Evolutionary conservation across 2,797 vertebrate genomes (phyloP).

Genomic region (Decapterus maruadsi): DNA sequence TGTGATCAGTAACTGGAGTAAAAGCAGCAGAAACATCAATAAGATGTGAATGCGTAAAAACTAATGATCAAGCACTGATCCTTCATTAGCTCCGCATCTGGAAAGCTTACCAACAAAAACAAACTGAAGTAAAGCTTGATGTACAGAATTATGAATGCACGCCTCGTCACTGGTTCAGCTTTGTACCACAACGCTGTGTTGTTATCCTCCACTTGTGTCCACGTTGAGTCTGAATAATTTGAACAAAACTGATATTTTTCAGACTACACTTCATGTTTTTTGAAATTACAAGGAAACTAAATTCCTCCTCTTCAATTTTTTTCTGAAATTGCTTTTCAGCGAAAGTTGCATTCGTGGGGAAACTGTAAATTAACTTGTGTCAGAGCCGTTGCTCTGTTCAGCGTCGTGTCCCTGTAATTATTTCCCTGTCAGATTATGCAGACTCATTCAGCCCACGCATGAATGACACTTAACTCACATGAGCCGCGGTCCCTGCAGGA

Average conservation of each 20-base stretch:
- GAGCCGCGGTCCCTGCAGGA: not conserved
- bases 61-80: too few species aligned
- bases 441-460: not conserved
- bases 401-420: not conserved
- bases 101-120: too few species aligned
- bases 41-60: too few species aligned
- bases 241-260: not conserved
- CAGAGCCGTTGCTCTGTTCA: not conserved
- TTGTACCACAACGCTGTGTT: too few species aligned
- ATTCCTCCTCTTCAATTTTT: not conserved
- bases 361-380: not conserved
- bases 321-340: constrained; percentile 1
- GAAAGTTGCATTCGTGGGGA: not conserved
- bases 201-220: not conserved
- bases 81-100: too few species aligned
- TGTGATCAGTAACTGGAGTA: too few species aligned
- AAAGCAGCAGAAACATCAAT: too few species aligned
- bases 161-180: too few species aligned
- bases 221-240: not conserved
- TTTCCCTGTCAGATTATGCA: not conserved
- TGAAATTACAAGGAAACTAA: not conserved
- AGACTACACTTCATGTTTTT: not conserved
- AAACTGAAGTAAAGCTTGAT: too few species aligned
- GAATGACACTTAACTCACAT: not conserved
- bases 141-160: not conserved